Evolutionary conservation across 2,113 vertebrate genomes (phyloP).

Genomic region (Falcunculus frontatus): DNA sequence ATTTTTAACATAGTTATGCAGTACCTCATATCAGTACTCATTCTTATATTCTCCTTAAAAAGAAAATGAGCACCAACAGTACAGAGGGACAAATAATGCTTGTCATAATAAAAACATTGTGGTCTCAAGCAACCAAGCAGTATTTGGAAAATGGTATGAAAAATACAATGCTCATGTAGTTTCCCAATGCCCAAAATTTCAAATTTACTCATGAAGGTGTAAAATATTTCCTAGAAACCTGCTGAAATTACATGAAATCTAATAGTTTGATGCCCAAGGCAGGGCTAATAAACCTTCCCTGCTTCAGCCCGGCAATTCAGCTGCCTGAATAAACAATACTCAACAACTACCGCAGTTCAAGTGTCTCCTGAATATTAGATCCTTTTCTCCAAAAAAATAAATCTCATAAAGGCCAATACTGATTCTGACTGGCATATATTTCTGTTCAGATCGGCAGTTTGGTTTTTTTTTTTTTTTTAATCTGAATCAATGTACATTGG

Average conservation of each 20-base stretch:
- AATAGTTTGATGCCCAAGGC: conserved; percentile 35
- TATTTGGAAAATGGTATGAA: background rate
- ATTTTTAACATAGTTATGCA: conserved; percentile 23
- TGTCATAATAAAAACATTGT: conserved; percentile 30
- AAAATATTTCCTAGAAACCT: conserved; percentile 42
- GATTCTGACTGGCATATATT: background rate
- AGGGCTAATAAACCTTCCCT: conserved; percentile 38
- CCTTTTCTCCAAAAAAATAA: background rate
- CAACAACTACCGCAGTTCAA: background rate
- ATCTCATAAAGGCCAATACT: background rate
- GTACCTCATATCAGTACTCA: background rate
- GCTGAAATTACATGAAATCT: conserved; percentile 43
- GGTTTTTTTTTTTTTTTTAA: background rate
- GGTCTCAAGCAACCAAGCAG: background rate
- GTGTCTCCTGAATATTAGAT: conserved; percentile 20
- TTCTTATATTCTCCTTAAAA: background rate
- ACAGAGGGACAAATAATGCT: conserved; percentile 23
- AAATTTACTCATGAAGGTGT: conserved; percentile 32
- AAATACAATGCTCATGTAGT: background rate
- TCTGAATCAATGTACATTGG: background rate
- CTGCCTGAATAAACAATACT: conserved; percentile 44
- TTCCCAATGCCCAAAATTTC: background rate
- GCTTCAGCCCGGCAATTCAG: conserved; percentile 2
- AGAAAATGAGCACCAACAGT: background rate
- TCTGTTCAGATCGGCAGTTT: background rate